These are phyloP conservation scores for Corvus moneduloides DNA, from an alignment of 2,113 vertebrate species.

Conservation along the genomic window DNA sequence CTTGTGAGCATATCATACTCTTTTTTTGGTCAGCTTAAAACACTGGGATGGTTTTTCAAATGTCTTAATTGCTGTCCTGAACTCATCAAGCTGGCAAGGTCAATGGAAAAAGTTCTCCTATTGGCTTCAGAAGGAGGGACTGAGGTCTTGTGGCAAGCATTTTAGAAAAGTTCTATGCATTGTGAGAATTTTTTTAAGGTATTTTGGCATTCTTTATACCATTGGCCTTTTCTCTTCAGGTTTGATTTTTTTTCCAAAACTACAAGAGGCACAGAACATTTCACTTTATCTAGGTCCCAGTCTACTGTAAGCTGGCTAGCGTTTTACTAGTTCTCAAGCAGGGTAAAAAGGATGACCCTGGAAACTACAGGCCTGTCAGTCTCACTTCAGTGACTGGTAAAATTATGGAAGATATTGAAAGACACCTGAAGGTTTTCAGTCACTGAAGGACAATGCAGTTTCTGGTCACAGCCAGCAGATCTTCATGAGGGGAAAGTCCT, in stretches of 20 bases:
- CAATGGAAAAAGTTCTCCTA: not conserved
- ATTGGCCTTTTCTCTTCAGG: not conserved
- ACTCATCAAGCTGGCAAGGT: not conserved
- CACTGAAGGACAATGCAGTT: not conserved
- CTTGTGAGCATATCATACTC: not conserved
- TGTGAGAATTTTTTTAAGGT: not conserved
- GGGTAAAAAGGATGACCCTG: not conserved
- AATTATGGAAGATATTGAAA: not conserved
- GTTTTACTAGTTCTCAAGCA: not conserved
- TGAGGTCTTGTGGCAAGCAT: not conserved
- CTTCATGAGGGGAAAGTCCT: not conserved
- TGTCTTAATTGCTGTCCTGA: not conserved
- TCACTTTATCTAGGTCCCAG: not conserved
- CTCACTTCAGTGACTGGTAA: not conserved
- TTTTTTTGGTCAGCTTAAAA: not conserved
- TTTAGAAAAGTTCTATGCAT: not conserved
- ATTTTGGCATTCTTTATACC: not conserved
- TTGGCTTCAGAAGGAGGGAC: not conserved
- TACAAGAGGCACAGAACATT: not conserved
- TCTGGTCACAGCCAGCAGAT: not conserved
- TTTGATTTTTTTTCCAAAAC: not conserved
- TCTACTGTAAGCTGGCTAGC: not conserved
- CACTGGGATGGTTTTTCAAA: not conserved
- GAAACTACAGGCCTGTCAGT: not conserved
- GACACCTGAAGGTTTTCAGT: not conserved